Conservation (phyloP, 2,797 vertebrate genomes). For the Nasua narica region DNA sequence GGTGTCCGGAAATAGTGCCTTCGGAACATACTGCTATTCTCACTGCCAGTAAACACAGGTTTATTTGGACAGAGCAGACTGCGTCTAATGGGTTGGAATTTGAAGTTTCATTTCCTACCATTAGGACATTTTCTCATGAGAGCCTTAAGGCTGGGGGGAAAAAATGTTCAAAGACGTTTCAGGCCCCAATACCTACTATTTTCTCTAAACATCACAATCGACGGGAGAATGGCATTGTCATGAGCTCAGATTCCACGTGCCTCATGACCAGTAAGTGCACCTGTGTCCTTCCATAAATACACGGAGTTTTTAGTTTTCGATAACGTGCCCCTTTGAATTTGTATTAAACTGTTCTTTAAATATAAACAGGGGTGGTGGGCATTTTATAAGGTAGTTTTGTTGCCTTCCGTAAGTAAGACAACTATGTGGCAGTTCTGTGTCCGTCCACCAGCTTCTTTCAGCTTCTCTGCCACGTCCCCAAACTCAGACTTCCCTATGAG, state of each 20-base stretch:
- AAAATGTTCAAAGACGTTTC: neutral
- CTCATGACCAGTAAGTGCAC: neutral
- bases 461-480: neutral
- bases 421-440: neutral
- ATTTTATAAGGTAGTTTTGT: slow-evolving; percentile 15
- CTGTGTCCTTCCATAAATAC: neutral
- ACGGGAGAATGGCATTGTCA: neutral
- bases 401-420: neutral
- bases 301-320: neutral
- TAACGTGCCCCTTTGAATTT: neutral
- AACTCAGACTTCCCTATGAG: neutral
- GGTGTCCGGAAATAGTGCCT: slow-evolving; percentile 25
- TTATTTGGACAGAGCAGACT: neutral
- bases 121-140: neutral
- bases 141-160: neutral
- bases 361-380: neutral
- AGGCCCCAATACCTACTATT: neutral
- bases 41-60: neutral
- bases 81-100: neutral
- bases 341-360: slow-evolving; percentile 12
- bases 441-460: neutral
- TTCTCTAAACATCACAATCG: neutral
- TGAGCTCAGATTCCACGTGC: neutral
- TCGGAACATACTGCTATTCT: neutral
- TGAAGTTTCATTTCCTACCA: neutral